phyloP scores from a whole-genome alignment of 2,888 invertebrate genomes.

The Dendrolimus houi region DNA sequence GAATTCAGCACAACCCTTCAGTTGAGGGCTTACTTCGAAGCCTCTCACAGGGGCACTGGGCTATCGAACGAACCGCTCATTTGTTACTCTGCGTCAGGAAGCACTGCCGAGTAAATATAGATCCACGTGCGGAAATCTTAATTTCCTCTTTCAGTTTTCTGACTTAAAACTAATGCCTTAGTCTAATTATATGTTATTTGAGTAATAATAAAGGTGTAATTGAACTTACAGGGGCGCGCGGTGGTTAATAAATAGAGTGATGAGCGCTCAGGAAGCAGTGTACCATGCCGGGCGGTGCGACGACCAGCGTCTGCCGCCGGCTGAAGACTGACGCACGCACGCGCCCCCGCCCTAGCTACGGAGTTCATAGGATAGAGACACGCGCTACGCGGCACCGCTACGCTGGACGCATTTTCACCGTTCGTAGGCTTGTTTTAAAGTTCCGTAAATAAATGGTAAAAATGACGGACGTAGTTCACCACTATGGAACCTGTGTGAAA shows the following conservation, averaged over 20 bases:
- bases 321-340: constrained; percentile 66
- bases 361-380: constrained; percentile 26
- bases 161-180: constrained; percentile 25
- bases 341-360: constrained; percentile 22
- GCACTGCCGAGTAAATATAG: constrained; percentile 42
- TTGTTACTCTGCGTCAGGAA: constrained; percentile 58
- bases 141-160: constrained; percentile 27
- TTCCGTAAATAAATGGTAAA: too few species aligned
- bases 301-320: constrained; percentile 60
- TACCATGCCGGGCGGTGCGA: constrained; percentile 59
- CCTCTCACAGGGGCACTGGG: constrained; percentile 74
- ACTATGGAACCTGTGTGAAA: too few species aligned
- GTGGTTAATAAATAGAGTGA: constrained; percentile 37
- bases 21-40: constrained; percentile 62
- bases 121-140: constrained; percentile 60
- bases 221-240: constrained; percentile 72
- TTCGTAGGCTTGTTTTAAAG: not conserved
- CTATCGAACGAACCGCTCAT: constrained; percentile 71
- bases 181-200: not conserved
- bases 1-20: constrained; percentile 27
- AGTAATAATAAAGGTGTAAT: constrained; percentile 7
- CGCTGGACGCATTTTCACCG: constrained; percentile 25
- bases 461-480: too few species aligned
- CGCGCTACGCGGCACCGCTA: constrained; percentile 42
- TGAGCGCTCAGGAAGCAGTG: constrained; percentile 28